Percentiles rank a stretch among this genome's conserved stretches.
Evolutionary conservation across 2,888 invertebrate species (phyloP).

Genomic region (Lathronympha strigana): DNA sequence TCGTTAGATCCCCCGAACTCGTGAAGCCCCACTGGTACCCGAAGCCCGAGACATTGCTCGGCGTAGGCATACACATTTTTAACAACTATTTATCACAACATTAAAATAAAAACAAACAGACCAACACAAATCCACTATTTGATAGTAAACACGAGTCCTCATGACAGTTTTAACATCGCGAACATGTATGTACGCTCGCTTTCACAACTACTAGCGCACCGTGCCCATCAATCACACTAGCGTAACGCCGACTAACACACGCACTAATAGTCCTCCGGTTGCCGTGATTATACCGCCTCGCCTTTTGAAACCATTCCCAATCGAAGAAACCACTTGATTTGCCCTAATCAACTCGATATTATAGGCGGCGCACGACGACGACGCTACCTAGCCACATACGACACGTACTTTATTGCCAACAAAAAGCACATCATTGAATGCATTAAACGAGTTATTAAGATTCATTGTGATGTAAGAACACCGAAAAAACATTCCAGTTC

Average conservation of each 20-base stretch:
- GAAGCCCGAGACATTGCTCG: conserved; percentile 81
- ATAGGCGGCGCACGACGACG: conserved; percentile 78
- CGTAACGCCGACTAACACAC: conserved; percentile 55
- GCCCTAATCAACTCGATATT: conserved; percentile 66
- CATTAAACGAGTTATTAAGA: conserved; percentile 50
- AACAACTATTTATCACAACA: conserved; percentile 59
- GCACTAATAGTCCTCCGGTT: conserved; percentile 45
- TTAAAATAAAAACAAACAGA: conserved; percentile 66
- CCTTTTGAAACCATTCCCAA: conserved; percentile 51
- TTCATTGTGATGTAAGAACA: conserved; percentile 51
- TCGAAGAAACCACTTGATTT: conserved; percentile 59
- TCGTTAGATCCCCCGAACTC: conserved; percentile 78
- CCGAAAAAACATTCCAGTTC: conserved; percentile 47
- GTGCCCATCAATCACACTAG: conserved; percentile 74
- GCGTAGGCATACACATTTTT: conserved; percentile 84
- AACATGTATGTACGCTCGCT: conserved; percentile 80
- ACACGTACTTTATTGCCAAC: conserved; percentile 69
- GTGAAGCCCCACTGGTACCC: conserved; percentile 83
- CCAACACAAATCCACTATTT: conserved; percentile 75
- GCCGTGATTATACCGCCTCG: conserved; percentile 50
- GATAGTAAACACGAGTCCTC: conserved; percentile 80
- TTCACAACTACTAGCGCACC: conserved; percentile 80
- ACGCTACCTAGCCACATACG: conserved; percentile 73
- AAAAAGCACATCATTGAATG: conserved; percentile 48
- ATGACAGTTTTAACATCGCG: conserved; percentile 81